These are phyloP conservation scores for Neosalanx taihuensis DNA, from an alignment of 2,797 vertebrate genomes.

Conservation along the genomic window DNA sequence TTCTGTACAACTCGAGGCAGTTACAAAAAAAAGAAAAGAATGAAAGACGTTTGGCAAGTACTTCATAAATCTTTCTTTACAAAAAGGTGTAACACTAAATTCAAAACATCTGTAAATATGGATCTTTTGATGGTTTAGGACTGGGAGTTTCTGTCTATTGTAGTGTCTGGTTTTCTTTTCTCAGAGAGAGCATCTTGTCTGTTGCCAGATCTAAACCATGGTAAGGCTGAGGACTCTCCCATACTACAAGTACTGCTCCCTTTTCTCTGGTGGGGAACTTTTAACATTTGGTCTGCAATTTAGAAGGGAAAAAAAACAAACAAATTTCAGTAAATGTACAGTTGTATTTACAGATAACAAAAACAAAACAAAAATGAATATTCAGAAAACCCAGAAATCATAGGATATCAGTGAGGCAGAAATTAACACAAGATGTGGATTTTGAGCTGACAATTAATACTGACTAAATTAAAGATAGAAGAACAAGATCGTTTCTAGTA, in stretches of 20 bases:
- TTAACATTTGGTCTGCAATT: conserved; percentile 90
- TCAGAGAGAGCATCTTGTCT: conserved; percentile 72
- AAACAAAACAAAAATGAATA: conserved; percentile 50
- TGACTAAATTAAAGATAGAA: conserved; percentile 32
- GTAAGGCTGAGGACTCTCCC: conserved; percentile 75
- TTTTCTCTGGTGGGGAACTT: conserved; percentile 85
- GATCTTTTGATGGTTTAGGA: conserved; percentile 8
- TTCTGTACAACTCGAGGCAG: not conserved
- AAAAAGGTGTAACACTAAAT: conserved; percentile 3
- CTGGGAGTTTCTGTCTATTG: conserved; percentile 25
- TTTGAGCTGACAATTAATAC: conserved; percentile 44
- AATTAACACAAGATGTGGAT: conserved; percentile 42
- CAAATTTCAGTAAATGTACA: conserved; percentile 72
- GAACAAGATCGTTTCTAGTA: conserved; percentile 13
- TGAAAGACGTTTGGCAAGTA: conserved; percentile 19
- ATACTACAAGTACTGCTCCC: conserved; percentile 87
- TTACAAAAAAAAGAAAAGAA: conserved; percentile 18
- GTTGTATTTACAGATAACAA: conserved; percentile 49
- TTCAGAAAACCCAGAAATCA: conserved; percentile 57
- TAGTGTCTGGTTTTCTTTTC: conserved; percentile 59
- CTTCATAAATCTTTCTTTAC: conserved; percentile 15
- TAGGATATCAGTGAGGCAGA: conserved; percentile 49
- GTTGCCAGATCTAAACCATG: conserved; percentile 75
- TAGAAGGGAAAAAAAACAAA: conserved; percentile 70
- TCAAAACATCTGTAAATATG: conserved; percentile 21